Base-by-base conservation (phyloP, 2,797 vertebrate species). In the Aselliscus stoliczkanus region DNA sequence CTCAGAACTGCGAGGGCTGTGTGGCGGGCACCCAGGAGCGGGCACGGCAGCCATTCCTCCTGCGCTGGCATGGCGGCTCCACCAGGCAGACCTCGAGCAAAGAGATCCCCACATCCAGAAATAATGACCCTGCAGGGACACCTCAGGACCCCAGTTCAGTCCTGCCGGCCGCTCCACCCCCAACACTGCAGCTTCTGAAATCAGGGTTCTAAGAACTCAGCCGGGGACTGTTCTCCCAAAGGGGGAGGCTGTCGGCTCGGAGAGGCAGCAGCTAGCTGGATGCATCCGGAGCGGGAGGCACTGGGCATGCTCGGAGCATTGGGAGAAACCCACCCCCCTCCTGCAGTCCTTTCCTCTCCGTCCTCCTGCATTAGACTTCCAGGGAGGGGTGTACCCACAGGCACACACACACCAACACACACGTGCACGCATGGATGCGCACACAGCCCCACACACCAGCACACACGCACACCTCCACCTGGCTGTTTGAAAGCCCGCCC, bases 351-450 rank as follows among this genome's bases (percentile, higher is more conserved):
- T n/a, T 5, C 34, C 69, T 25, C 37, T 29, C 39, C 70, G 73
- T 25, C 17, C 34, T 62, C n/a, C 64, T 0, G 13, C 4, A 1
- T 9, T 10, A n/a, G 50, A 42, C 42, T 25, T 60, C 27, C 58
- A 13, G 7, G 4, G 58, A 0, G 2, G 39, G 34, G 17, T 0
- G 25, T 2, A 5, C 25, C 13, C 47, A 4, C 0, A 0, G 2
- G 0, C 7, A 2, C 29, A 12, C 21, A 37, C 8, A 1, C 0
- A 9, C 7, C 14, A 15, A 15, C 7, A 39, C 14, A 4, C 7
- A 10, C 0, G 8, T 10, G 25, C 56, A 27, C 56, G 27, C 56
- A 27, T 25, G 21, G 13, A 54, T 20, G 52, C 52, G 7, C 52
- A 3, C 2, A n/a, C n/a, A n/a, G n/a, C 27, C 1, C 6, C 27